Evolutionary conservation across 1,140 invertebrate species (phyloP).

Genomic region (Subanguina moxae): DNA sequence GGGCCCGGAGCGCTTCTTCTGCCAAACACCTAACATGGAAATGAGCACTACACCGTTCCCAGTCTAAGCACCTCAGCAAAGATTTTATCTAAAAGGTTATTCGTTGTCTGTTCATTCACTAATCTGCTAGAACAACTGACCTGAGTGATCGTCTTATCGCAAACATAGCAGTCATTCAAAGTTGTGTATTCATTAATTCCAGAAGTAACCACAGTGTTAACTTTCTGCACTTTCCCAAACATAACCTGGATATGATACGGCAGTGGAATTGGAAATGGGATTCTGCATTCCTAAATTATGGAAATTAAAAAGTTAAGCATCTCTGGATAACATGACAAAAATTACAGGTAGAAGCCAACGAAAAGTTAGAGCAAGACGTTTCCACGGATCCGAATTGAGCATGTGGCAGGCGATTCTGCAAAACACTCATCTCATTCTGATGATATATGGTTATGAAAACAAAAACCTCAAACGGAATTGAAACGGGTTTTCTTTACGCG

Average conservation of each 20-base stretch:
- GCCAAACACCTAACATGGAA: conserved; percentile 39
- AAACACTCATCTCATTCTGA: neutral
- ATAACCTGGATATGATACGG: conserved; percentile 58
- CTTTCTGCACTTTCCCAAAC: conserved; percentile 53
- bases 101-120: too few relatives aligned
- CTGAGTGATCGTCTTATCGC: conserved; percentile 32
- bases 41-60: conserved; percentile 32
- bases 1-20: conserved; percentile 18
- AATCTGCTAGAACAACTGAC: conserved; percentile 25
- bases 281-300: conserved; percentile 64
- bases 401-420: conserved; percentile 73
- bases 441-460: neutral
- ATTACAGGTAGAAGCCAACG: conserved; percentile 74
- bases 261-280: conserved; percentile 64
- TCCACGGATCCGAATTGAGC: conserved; percentile 81
- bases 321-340: neutral
- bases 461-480: conserved; percentile 69
- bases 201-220: conserved; percentile 32
- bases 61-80: conserved; percentile 24
- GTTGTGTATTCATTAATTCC: conserved; percentile 33
- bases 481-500: conserved; percentile 68
- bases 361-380: conserved; percentile 74
- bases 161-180: conserved; percentile 46
- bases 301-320: neutral
- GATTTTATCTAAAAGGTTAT: conserved; percentile 25